Conservation (phyloP, 1,140 invertebrate genomes). For the Solenopsis fugax region DNA sequence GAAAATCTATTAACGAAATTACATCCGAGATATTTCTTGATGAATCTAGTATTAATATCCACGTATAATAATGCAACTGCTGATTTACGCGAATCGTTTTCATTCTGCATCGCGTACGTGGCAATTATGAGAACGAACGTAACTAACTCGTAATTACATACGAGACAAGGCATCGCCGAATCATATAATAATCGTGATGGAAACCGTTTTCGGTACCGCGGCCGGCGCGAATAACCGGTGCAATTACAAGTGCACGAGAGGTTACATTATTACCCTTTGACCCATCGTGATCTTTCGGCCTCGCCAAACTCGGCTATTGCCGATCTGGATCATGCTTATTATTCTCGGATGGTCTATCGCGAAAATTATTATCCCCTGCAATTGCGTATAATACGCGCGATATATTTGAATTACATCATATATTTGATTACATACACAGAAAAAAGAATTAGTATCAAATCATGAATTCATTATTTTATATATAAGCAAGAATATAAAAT, state of each 20-base stretch:
- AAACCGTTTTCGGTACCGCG: constrained; percentile 18
- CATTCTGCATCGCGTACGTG: constrained; percentile 1
- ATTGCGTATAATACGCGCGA: background rate
- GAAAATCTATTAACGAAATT: background rate
- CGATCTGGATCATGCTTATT: constrained; percentile 44
- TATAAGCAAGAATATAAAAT: no score
- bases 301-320: background rate
- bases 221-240: constrained; percentile 65
- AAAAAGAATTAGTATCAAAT: no score
- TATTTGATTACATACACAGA: no score
- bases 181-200: constrained; percentile 15
- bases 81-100: constrained; percentile 10
- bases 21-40: background rate
- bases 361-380: background rate
- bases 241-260: constrained; percentile 66
- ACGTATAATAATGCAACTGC: background rate
- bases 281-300: constrained; percentile 53
- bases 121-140: constrained; percentile 9
- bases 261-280: constrained; percentile 67
- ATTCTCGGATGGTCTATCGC: background rate
- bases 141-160: constrained; percentile 33
- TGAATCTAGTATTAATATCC: no score
- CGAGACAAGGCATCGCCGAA: constrained; percentile 32
- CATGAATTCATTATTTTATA: no score
- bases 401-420: background rate